A percentile compares a stretch with the other conserved stretches of the same genome.
These are phyloP conservation scores for Spondyliosoma cantharus DNA, from an alignment of 2,797 vertebrate species.

Conservation along the genomic window DNA sequence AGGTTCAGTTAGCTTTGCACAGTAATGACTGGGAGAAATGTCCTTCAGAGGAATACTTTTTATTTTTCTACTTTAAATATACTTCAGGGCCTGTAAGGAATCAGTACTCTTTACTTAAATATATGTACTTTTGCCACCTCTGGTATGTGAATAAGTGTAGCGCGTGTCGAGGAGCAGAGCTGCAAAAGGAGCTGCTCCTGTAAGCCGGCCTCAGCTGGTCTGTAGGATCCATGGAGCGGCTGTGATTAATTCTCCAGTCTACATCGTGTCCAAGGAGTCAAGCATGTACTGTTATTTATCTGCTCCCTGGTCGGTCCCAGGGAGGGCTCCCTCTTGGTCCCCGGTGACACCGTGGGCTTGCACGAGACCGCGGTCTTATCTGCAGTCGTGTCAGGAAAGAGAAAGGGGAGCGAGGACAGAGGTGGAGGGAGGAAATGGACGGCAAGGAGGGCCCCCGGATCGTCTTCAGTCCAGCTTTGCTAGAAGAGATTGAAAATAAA, in stretches of 20 bases:
- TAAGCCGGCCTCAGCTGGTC: conserved; percentile 64
- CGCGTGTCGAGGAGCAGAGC: conserved; percentile 16
- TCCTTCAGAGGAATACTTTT: no score
- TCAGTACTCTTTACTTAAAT: background rate
- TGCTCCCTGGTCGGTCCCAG: conserved; percentile 54
- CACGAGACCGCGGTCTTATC: conserved; percentile 61
- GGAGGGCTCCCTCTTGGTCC: conserved; percentile 64
- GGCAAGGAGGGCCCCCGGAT: conserved; percentile 19
- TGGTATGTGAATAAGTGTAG: conserved; percentile 15
- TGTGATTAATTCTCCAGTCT: conserved; percentile 69
- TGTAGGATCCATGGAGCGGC: conserved; percentile 14
- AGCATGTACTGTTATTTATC: conserved; percentile 72
- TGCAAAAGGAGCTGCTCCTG: conserved; percentile 28
- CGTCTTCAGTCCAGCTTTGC: conserved; percentile 53
- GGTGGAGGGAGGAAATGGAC: conserved; percentile 14
- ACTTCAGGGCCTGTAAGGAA: no score
- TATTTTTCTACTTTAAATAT: no score
- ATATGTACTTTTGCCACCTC: no score
- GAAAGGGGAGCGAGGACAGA: conserved; percentile 30
- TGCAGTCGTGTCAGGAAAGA: conserved; percentile 68
- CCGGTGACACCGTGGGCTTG: conserved; percentile 58
- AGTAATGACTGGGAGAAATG: no score
- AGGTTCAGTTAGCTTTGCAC: no score
- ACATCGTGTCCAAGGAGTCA: conserved; percentile 60
- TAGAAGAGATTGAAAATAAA: conserved; percentile 52